Conservation (phyloP, 64 coral and sea anemone genomes). For the Exaiptasia diaphana region DNA sequence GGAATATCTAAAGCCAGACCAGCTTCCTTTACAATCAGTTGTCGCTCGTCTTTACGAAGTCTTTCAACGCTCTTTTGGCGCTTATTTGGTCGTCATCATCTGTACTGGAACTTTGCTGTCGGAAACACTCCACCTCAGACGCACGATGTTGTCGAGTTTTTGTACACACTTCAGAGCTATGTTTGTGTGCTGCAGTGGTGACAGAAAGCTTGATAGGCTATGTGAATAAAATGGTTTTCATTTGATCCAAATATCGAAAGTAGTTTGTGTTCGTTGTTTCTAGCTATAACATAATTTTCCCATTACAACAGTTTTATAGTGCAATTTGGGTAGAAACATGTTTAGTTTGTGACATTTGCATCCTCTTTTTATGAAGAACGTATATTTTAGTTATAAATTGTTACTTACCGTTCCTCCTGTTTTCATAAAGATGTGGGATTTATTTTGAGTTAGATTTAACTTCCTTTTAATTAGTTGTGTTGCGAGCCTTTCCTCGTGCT, state of each 20-base stretch:
- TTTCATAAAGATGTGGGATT: not conserved
- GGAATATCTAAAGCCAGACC: slow-evolving; percentile 26
- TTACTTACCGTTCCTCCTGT: not conserved
- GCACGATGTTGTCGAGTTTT: not conserved
- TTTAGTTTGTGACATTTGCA: not conserved
- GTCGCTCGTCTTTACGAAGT: not conserved
- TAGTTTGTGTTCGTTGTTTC: not conserved
- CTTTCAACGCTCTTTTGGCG: not conserved
- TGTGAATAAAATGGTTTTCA: not conserved
- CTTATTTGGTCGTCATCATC: not conserved
- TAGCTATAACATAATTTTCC: not conserved
- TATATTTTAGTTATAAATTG: not conserved
- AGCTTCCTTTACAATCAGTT: not conserved
- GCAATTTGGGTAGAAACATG: not conserved
- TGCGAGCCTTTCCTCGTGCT: not conserved
- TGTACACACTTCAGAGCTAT: not conserved
- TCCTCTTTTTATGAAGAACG: not conserved
- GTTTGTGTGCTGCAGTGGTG: not conserved
- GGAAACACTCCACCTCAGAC: not conserved
- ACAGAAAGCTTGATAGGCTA: not conserved
- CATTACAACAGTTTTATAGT: not conserved
- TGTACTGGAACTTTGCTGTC: not conserved
- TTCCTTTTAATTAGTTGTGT: not conserved
- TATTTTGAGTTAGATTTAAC: not conserved
- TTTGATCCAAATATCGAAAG: not conserved